Evolutionary conservation across 2,797 vertebrate genomes (phyloP).

Genomic region (Macropus fuliginosus): DNA sequence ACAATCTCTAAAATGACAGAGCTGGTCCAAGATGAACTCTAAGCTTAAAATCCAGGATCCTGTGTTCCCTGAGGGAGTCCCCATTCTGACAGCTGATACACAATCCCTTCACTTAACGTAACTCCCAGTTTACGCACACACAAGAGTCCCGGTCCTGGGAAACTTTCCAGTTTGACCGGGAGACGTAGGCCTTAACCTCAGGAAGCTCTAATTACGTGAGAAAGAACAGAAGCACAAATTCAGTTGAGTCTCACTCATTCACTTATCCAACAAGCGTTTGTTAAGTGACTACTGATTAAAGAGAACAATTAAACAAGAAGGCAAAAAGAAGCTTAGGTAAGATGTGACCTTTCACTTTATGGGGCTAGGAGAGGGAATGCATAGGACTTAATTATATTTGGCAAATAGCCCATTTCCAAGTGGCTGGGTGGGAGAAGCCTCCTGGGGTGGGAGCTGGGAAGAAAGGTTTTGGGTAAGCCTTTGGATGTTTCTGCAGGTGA

Average conservation of each 20-base stretch:
- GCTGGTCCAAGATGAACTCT: neutral
- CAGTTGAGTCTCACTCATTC: neutral
- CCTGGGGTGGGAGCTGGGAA: neutral
- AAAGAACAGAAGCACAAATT: neutral
- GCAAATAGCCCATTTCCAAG: neutral
- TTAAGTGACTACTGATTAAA: neutral
- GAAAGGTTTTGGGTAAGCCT: neutral
- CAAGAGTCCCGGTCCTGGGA: too few relatives aligned
- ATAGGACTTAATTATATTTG: neutral
- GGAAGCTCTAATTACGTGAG: neutral
- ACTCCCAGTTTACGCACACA: neutral
- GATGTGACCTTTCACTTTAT: neutral
- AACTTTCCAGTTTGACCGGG: neutral
- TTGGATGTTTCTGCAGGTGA: constrained; percentile 65
- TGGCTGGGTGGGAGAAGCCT: neutral
- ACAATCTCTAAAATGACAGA: neutral
- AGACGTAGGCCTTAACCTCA: neutral
- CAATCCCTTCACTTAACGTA: neutral
- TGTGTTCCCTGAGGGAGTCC: neutral
- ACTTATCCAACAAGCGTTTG: neutral
- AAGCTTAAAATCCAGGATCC: neutral
- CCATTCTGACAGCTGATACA: neutral
- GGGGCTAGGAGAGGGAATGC: neutral
- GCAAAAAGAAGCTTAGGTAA: neutral
- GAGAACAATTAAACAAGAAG: neutral